A percentile compares a stretch with the other conserved stretches of the same genome.
Evolutionary conservation across 2,888 invertebrate genomes (phyloP).

Genomic region (Brachylomia viminalis): DNA sequence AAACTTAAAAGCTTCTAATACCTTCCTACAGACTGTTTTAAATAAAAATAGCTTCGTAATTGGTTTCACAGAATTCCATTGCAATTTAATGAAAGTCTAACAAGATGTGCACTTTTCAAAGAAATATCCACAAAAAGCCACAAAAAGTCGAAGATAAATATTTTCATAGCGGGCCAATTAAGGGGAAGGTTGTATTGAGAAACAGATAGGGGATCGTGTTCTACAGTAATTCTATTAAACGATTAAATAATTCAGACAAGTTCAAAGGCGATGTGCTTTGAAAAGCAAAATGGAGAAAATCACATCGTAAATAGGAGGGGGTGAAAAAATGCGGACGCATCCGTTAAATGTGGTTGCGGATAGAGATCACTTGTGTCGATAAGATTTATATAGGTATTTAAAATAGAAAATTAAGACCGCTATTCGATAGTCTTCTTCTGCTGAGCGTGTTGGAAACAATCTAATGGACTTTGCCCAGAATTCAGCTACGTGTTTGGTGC

Average conservation of each 20-base stretch:
- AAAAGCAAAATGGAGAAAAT: slow-evolving; percentile 87
- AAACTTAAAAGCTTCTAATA: too few relatives aligned
- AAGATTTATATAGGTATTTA: slow-evolving; percentile 23
- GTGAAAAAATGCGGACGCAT: slow-evolving; percentile 81
- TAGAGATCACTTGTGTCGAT: slow-evolving; percentile 67
- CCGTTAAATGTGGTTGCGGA: slow-evolving; percentile 73
- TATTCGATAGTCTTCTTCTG: not conserved
- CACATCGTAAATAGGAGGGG: slow-evolving; percentile 81
- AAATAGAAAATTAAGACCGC: not conserved
- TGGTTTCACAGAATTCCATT: slow-evolving; percentile 17
- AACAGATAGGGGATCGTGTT: slow-evolving; percentile 81
- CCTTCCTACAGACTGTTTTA: not conserved
- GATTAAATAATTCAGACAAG: slow-evolving; percentile 89
- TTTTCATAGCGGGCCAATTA: slow-evolving; percentile 85
- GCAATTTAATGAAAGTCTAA: slow-evolving; percentile 40
- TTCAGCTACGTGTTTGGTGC: not conserved
- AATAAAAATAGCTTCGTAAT: slow-evolving; percentile 20
- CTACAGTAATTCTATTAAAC: slow-evolving; percentile 88
- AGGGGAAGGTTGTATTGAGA: slow-evolving; percentile 74
- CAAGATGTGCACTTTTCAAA: slow-evolving; percentile 36
- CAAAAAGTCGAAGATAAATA: slow-evolving; percentile 80
- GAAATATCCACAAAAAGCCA: slow-evolving; percentile 63
- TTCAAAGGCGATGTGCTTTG: slow-evolving; percentile 89
- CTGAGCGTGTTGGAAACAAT: not conserved
- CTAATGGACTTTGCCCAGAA: not conserved